Percentiles rank a stretch among this genome's conserved stretches.
Conservation (phyloP, 2,797 vertebrate genomes). For the Okamejei kenojei region DNA sequence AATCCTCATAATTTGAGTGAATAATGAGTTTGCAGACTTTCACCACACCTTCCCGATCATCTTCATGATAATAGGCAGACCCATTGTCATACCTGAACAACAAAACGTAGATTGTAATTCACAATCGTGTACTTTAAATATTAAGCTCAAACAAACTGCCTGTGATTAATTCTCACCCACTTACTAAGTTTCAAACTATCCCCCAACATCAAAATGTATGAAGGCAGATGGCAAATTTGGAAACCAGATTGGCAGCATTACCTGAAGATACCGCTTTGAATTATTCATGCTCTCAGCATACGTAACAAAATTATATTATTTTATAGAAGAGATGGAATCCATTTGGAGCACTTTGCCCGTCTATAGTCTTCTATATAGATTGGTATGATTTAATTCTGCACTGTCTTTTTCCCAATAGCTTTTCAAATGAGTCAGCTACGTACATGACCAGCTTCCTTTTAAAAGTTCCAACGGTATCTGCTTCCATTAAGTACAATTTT, state of each 20-base stretch:
- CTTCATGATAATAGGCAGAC: constrained; percentile 88
- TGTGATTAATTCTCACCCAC: too few relatives aligned
- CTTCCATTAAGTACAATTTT: neutral
- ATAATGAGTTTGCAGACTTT: constrained; percentile 85
- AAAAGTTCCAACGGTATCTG: neutral
- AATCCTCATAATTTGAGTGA: constrained; percentile 84
- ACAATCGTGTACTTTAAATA: neutral
- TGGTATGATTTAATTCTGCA: neutral
- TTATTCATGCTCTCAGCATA: neutral
- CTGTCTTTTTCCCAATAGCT: neutral
- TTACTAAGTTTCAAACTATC: too few relatives aligned
- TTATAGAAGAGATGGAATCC: neutral
- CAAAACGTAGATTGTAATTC: neutral
- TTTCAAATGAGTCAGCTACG: neutral
- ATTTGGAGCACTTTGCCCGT: neutral
- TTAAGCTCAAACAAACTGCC: neutral
- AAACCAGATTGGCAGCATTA: neutral
- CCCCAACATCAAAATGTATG: neutral
- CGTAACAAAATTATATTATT: neutral
- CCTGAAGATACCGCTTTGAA: neutral
- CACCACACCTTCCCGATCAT: constrained; percentile 82
- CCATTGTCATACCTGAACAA: constrained; percentile 81
- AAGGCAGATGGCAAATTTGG: neutral
- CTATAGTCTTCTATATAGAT: neutral
- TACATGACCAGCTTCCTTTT: neutral